Evolutionary conservation across 2,113 vertebrate species (phyloP).

Genomic region (Mormyrus iriodes): DNA sequence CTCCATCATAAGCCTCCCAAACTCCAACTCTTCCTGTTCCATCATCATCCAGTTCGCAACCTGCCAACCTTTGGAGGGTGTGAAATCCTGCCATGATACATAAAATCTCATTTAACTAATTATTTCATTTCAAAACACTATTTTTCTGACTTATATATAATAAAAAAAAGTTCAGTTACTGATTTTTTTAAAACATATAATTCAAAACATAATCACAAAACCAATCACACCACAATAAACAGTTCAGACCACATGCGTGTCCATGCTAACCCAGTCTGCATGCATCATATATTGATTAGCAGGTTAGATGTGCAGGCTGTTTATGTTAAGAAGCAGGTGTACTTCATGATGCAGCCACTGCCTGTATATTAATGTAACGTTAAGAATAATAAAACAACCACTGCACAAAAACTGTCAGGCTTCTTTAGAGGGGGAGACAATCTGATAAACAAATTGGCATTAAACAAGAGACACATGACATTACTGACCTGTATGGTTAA

Average conservation of each 20-base stretch:
- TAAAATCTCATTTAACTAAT: not conserved
- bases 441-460: not conserved
- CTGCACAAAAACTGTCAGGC: not conserved
- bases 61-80: not conserved
- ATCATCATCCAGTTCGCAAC: not conserved
- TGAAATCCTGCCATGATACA: not conserved
- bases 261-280: too few species aligned
- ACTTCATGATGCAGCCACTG: too few species aligned
- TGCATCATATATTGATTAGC: too few species aligned
- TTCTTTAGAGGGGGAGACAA: not conserved
- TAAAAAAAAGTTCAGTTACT: too few species aligned
- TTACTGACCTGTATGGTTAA: not conserved
- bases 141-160: too few species aligned
- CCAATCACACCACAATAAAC: too few species aligned
- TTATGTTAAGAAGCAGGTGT: too few species aligned
- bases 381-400: not conserved
- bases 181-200: too few species aligned
- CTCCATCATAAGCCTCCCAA: slow-evolving; percentile 1
- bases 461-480: not conserved
- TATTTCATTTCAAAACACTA: not conserved
- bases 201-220: too few species aligned
- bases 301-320: too few species aligned
- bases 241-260: too few species aligned
- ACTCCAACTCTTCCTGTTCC: not conserved
- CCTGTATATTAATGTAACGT: too few species aligned